Evolutionary conservation across 2,888 invertebrate genomes (phyloP), one percentile per base, ranked within the genome.

Genomic region (Chrysopilus asiliformis): DNA sequence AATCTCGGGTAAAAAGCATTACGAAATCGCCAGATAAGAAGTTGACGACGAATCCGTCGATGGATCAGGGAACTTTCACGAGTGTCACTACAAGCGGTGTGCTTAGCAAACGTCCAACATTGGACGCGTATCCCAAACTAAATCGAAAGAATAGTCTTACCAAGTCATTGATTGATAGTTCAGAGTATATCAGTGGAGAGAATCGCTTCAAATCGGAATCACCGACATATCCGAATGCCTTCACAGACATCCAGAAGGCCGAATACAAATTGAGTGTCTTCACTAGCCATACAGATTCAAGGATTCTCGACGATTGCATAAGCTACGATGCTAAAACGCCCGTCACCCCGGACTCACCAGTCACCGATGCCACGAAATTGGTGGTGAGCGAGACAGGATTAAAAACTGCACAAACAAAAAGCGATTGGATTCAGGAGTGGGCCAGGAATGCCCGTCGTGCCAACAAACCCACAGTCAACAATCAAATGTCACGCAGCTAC

Each of bases 41-140:
- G 51, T 53, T 56, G 15, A 47, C 58, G 45, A 56, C 53, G 42
- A n/a, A n/a, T n/a, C n/a, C n/a, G n/a, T 48, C 56, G 7, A 33
- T 38, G 4, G 65, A 69, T 30, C 49, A 56, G 2, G 79, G 79
- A 8, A 74, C 69, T 43, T 75, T 79, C 39, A 79, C 79, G 10
- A 79, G 79, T 1, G 77, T 79, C 0, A 79, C 79, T 3, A 76
- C 79, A 1, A 79, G 79, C 32, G 79, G 79, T 2, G 75, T 78
- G 7, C 58, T 80, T 44, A 73, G 72, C 44, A 70, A 71, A 4
- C 69, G 70, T 44, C 60, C 58, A n/a, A 59, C 50, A 42, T 15
- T 68, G 53, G 57, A 62, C 39, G 49, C 57, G 1, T 51, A 58
- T 38, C 60, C 59, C 3, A 55, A 57, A 43, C 38, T 60, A 25